Evolutionary conservation across 2,888 invertebrate species (phyloP).

Genomic region (Xylota sylvarum): DNA sequence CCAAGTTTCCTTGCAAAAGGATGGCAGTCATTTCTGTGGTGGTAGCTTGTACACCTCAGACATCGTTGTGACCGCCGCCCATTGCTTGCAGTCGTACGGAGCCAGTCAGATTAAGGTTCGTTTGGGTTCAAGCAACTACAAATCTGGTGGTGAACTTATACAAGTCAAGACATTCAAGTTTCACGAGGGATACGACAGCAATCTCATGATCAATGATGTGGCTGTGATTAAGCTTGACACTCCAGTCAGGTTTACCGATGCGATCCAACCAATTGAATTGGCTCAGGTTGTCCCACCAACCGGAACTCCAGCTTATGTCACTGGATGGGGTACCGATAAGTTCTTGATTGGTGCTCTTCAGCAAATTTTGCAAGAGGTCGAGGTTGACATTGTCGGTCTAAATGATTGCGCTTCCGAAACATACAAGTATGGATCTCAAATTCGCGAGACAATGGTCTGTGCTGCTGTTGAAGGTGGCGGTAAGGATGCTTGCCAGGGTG

Average conservation of each 20-base stretch:
- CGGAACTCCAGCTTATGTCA: constrained; percentile 81
- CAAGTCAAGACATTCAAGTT: constrained; percentile 80
- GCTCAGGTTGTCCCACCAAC: constrained; percentile 79
- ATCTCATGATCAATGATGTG: constrained; percentile 83
- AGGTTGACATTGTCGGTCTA: constrained; percentile 78
- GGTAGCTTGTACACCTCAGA: constrained; percentile 83
- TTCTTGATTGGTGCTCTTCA: constrained; percentile 77
- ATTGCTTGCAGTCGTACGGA: constrained; percentile 81
- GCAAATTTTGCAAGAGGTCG: constrained; percentile 78
- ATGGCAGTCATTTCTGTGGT: constrained; percentile 84
- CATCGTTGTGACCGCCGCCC: constrained; percentile 84
- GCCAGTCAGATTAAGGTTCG: constrained; percentile 81
- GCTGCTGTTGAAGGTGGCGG: constrained; percentile 79
- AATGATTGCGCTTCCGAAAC: constrained; percentile 68
- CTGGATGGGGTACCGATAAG: constrained; percentile 83
- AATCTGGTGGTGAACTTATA: constrained; percentile 83
- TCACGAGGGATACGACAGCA: constrained; percentile 81
- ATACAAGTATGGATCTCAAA: constrained; percentile 79
- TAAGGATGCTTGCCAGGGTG: constrained; percentile 84
- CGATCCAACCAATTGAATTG: constrained; percentile 79
- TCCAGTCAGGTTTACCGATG: constrained; percentile 79
- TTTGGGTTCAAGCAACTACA: constrained; percentile 82
- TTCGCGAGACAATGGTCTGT: constrained; percentile 81
- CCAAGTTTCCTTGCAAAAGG: constrained; percentile 84
- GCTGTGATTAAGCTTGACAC: constrained; percentile 83